Evolutionary conservation across 2,113 vertebrate species (phyloP).

Genomic region (Paratilapia polleni): DNA sequence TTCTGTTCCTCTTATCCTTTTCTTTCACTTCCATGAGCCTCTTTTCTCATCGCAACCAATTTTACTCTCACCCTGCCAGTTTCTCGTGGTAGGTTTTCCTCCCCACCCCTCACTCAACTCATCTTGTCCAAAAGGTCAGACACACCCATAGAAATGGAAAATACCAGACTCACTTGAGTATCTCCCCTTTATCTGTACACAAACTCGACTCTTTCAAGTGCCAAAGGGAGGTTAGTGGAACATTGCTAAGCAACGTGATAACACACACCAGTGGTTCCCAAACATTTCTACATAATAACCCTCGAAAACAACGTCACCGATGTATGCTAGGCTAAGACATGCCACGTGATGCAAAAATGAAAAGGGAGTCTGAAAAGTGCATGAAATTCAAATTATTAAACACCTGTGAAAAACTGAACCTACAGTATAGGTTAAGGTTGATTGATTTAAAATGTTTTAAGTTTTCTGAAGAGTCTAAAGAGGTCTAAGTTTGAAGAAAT

Average conservation of each 20-base stretch:
- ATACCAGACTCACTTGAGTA: background rate
- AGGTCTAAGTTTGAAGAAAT: background rate
- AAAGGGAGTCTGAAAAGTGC: background rate
- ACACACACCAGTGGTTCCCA: constrained; percentile 16
- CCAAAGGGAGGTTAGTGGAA: constrained; percentile 43
- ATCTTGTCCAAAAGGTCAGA: constrained; percentile 51
- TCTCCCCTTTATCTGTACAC: constrained; percentile 29
- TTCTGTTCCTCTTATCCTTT: constrained; percentile 25
- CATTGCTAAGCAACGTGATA: constrained; percentile 58
- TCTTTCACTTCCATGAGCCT: constrained; percentile 30
- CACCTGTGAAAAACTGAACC: background rate
- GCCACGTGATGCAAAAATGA: background rate
- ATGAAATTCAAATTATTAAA: background rate
- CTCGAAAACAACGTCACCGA: background rate
- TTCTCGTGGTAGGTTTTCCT: constrained; percentile 22
- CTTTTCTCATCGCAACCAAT: constrained; percentile 27
- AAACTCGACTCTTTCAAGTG: constrained; percentile 37
- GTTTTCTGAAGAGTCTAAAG: background rate
- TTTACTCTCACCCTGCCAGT: constrained; percentile 38
- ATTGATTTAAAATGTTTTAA: background rate
- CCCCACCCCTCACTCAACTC: constrained; percentile 32
- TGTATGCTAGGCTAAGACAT: background rate
- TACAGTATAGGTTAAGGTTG: background rate
- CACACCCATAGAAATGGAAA: constrained; percentile 61
- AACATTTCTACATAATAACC: constrained; percentile 17